Evolutionary conservation across 2,888 invertebrate genomes (phyloP), one percentile per base, ranked within the genome.

Genomic region (Axea sp.): DNA sequence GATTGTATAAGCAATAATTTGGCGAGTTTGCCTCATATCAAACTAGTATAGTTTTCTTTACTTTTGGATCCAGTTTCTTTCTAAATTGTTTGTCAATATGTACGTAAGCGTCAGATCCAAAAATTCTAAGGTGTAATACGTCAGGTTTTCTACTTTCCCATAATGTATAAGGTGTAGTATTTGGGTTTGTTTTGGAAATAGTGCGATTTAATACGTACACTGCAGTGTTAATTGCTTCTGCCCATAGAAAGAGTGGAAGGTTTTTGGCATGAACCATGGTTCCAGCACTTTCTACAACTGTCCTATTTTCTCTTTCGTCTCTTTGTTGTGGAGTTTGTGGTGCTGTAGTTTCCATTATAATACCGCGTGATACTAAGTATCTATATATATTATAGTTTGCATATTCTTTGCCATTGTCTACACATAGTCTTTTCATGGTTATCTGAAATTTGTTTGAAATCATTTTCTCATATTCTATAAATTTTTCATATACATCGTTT

Each of bases 321-420:
- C 39, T 78, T 43, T 76, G 72, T 17, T 78, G 37, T 0, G 74
- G 75, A 0, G 65, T 64, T 9, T 71, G 75, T 0, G 76, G 65
- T n/a, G 67, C 68, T 0, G 73, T 55, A 6, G 53, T 69, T 24
- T 65, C 41, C 57, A 77, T 19, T 2, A 19, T 6, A 3, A 78
- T 71, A 5, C 76, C 73, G 39, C 59, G 49, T 4, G 8, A 8
- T 7, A 33, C 43, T 35, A 68, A 5, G 2, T n/a, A n/a, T n/a
- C n/a, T n/a, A n/a, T n/a, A n/a, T n/a, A n/a, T n/a, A n/a, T n/a
- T n/a, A n/a, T n/a, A n/a, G n/a, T n/a, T n/a, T n/a, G n/a, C n/a
- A n/a, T n/a, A n/a, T n/a, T n/a, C n/a, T n/a, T n/a, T n/a, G n/a
- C n/a, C n/a, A n/a, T n/a, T n/a, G n/a, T n/a, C n/a, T n/a, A n/a